A percentile compares a stretch with the other conserved stretches of the same genome.
phyloP scores from a whole-genome alignment of 35 echinoderm and acorn worm species.

The Holothuria glaberrima region DNA sequence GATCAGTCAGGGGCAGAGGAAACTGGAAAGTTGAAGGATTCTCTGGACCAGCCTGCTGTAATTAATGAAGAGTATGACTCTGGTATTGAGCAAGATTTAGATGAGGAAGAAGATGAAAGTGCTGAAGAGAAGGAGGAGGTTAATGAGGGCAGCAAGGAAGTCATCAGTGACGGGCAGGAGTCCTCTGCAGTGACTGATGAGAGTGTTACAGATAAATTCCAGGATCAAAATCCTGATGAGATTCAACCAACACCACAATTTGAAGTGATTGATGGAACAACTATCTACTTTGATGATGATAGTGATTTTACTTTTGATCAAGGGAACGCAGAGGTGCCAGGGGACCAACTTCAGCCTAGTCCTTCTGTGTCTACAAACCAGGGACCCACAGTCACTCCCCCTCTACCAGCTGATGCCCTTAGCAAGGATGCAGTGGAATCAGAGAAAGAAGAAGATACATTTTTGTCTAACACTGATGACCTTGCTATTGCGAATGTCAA shows the following conservation, averaged over 20 bases:
- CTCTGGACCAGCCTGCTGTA: too few species aligned
- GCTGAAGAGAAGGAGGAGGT: background rate
- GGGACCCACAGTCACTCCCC: background rate
- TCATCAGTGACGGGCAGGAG: too few species aligned
- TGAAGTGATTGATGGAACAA: conserved; percentile 55
- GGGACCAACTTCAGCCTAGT: conserved; percentile 36
- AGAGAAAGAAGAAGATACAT: background rate
- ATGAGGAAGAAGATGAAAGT: background rate
- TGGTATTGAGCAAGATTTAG: background rate
- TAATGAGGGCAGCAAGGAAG: too few species aligned
- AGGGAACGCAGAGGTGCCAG: background rate
- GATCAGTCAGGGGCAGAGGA: too few species aligned
- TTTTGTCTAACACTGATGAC: conserved; percentile 20
- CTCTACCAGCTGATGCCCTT: background rate
- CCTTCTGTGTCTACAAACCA: background rate
- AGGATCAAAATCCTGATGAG: conserved; percentile 42
- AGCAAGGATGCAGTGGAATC: background rate
- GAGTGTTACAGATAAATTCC: background rate
- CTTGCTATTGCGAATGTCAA: conserved; percentile 21
- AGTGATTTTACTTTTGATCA: conserved; percentile 27
- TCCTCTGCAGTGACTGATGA: too few species aligned
- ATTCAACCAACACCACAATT: conserved; percentile 45
- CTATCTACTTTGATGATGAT: conserved; percentile 35
- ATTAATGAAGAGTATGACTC: too few species aligned
- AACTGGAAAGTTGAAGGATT: too few species aligned